These are phyloP conservation scores for Norana najaformis DNA, from an alignment of 2,888 invertebrate genomes.

Conservation along the genomic window DNA sequence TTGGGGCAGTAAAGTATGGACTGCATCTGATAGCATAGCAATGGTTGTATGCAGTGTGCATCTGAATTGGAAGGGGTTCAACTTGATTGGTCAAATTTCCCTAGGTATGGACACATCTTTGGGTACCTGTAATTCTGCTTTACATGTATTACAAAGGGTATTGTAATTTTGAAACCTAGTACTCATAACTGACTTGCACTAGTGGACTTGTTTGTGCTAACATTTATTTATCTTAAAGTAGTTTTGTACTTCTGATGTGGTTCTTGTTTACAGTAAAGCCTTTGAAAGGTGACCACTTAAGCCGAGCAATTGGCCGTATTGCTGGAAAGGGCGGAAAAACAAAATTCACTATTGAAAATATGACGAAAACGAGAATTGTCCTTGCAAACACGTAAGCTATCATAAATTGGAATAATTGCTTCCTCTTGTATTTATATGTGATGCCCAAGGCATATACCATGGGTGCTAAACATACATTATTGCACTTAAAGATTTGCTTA, in stretches of 20 bases:
- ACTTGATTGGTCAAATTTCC: too few relatives aligned
- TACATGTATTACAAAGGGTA: too few relatives aligned
- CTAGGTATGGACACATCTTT: too few relatives aligned
- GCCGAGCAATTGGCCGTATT: slow-evolving; percentile 92
- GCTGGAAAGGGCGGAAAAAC: slow-evolving; percentile 97
- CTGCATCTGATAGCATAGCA: too few relatives aligned
- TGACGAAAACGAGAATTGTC: slow-evolving; percentile 95
- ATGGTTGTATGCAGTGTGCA: too few relatives aligned
- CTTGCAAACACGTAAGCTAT: slow-evolving; percentile 75
- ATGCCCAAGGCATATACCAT: not conserved
- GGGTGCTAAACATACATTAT: not conserved
- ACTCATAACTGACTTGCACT: not conserved
- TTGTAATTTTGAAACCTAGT: too few relatives aligned
- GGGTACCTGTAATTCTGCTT: too few relatives aligned
- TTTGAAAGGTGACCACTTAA: slow-evolving; percentile 89
- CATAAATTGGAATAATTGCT: not conserved
- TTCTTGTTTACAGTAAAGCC: slow-evolving; percentile 74
- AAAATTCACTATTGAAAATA: slow-evolving; percentile 97
- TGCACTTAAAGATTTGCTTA: not conserved
- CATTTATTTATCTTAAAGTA: not conserved
- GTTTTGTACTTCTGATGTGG: not conserved
- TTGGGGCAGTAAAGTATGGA: too few relatives aligned
- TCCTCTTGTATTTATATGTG: not conserved
- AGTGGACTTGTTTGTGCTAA: not conserved
- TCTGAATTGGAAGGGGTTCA: too few relatives aligned